Evolutionary conservation across 2,888 invertebrate genomes (phyloP).

Genomic region (Sesia apiformis): DNA sequence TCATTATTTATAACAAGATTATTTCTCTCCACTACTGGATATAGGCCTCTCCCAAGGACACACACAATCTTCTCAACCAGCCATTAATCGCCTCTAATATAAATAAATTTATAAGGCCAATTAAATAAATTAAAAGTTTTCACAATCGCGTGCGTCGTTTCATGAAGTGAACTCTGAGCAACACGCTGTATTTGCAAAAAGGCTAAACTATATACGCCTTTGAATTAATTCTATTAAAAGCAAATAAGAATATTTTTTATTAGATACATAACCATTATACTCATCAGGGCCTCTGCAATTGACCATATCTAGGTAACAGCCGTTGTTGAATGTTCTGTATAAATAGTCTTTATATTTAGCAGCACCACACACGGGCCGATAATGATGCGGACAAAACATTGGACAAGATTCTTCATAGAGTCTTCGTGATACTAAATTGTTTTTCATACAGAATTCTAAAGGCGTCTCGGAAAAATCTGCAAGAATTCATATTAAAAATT

Average conservation of each 20-base stretch:
- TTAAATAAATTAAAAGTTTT: neutral
- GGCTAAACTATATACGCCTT: too few species aligned
- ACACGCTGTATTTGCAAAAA: too few species aligned
- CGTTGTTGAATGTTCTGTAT: slow-evolving; percentile 47
- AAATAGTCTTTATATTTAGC: slow-evolving; percentile 30
- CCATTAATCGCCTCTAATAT: too few species aligned
- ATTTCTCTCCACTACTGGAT: too few species aligned
- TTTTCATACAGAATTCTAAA: slow-evolving; percentile 38
- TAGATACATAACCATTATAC: slow-evolving; percentile 11
- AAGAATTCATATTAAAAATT: neutral
- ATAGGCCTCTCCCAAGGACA: too few species aligned
- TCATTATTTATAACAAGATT: too few species aligned
- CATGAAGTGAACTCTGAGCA: neutral
- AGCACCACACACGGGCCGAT: slow-evolving; percentile 51
- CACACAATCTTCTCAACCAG: too few species aligned
- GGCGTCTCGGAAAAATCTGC: slow-evolving; percentile 35
- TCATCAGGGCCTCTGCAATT: slow-evolving; percentile 55
- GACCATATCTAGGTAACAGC: slow-evolving; percentile 54
- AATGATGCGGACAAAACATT: slow-evolving; percentile 49
- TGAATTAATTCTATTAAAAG: too few species aligned
- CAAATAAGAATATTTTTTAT: neutral
- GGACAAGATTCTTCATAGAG: slow-evolving; percentile 51
- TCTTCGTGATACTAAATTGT: slow-evolving; percentile 17
- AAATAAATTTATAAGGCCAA: too few species aligned
- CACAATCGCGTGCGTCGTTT: neutral